phyloP scores from a whole-genome alignment of 2,888 invertebrate genomes.

The Drosophila meridiana region DNA sequence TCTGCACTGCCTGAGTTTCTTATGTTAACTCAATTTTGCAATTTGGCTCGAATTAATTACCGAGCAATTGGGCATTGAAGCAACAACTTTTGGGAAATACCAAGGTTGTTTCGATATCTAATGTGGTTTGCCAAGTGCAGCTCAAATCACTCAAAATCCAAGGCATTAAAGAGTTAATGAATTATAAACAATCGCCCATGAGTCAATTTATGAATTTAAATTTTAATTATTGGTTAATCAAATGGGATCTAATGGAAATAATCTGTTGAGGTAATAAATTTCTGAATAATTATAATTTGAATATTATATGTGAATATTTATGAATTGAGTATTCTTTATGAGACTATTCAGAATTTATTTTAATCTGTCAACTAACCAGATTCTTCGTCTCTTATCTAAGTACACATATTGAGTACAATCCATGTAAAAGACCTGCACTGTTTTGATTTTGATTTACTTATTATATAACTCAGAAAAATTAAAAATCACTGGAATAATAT shows the following conservation, averaged over 20 bases:
- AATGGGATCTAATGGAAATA: not conserved
- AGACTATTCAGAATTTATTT: too few species aligned
- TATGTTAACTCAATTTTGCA: conserved; percentile 34
- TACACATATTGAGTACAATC: not conserved
- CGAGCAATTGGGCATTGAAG: not conserved
- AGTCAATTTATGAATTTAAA: not conserved
- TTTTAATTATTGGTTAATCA: not conserved
- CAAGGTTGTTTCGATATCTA: not conserved
- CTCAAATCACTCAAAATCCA: not conserved
- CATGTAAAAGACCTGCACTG: not conserved
- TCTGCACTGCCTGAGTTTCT: not conserved
- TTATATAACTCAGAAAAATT: too few species aligned
- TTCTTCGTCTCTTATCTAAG: not conserved
- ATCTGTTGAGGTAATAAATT: not conserved
- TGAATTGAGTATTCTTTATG: too few species aligned
- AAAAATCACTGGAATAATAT: too few species aligned
- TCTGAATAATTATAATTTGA: too few species aligned
- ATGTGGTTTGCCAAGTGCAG: not conserved
- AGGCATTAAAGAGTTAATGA: not conserved
- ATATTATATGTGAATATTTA: too few species aligned
- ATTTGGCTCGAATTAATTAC: conserved; percentile 2
- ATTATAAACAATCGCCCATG: not conserved
- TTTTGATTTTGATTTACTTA: too few species aligned
- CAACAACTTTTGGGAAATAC: not conserved
- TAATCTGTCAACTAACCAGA: not conserved